Percentiles rank a stretch among this genome's conserved stretches.
phyloP scores from a whole-genome alignment of 2,797 vertebrate species.

The Rallus crepitans region DNA sequence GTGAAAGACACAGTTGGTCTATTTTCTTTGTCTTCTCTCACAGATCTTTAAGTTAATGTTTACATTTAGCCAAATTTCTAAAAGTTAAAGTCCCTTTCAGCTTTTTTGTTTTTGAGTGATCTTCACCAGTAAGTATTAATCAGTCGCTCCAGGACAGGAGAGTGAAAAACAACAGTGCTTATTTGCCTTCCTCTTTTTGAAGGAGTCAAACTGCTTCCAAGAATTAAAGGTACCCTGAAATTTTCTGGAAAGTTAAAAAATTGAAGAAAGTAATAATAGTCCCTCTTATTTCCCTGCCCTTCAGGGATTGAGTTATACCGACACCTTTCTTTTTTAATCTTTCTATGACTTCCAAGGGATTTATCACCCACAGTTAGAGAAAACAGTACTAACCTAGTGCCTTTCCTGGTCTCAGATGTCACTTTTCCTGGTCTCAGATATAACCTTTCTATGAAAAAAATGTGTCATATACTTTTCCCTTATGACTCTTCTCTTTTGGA shows the following conservation, averaged over 20 bases:
- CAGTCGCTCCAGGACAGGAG: neutral
- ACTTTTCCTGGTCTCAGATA: neutral
- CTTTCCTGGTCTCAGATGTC: neutral
- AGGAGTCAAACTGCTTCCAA: constrained; percentile 18
- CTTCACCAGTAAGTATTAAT: neutral
- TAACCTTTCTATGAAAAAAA: neutral
- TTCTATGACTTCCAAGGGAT: neutral
- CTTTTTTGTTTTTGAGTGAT: neutral
- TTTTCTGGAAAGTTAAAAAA: constrained; percentile 45
- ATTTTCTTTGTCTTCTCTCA: neutral
- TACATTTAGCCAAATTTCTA: neutral
- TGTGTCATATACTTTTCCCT: neutral
- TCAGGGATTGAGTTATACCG: neutral
- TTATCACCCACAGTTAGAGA: neutral
- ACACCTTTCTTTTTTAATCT: neutral
- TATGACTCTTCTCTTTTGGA: neutral
- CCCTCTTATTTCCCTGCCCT: neutral
- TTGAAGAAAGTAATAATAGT: neutral
- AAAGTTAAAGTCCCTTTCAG: neutral
- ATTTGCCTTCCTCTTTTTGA: constrained; percentile 29
- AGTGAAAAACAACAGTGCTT: constrained; percentile 13
- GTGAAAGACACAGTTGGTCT: neutral
- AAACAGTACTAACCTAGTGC: neutral
- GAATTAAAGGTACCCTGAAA: constrained; percentile 33
- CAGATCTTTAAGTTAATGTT: neutral